phyloP scores from a whole-genome alignment of 2,113 vertebrate species.

The Myotis lucifugus region DNA sequence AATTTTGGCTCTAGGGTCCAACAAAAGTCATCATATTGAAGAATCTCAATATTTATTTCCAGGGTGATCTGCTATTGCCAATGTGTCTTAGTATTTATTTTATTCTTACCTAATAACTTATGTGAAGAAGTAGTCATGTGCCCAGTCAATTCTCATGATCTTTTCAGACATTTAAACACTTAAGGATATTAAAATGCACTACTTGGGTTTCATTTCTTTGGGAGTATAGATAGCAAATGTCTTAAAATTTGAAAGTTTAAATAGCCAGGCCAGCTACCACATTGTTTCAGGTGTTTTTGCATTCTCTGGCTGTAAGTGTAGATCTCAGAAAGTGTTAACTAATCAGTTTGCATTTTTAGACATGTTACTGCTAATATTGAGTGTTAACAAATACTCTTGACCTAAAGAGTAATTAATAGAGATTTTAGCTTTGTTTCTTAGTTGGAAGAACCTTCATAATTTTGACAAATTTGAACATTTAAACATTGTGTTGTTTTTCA shows the following conservation, averaged over 20 bases:
- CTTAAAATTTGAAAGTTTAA: constrained; percentile 15
- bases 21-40: background rate
- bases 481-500: background rate
- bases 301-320: background rate
- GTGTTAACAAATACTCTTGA: constrained; percentile 36
- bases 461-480: constrained; percentile 16
- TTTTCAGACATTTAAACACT: constrained; percentile 18
- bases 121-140: background rate
- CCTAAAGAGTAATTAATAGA: constrained; percentile 26
- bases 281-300: constrained; percentile 10
- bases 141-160: background rate
- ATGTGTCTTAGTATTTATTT: background rate
- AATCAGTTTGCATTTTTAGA: constrained; percentile 32
- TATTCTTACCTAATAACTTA: constrained; percentile 33
- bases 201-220: constrained; percentile 32
- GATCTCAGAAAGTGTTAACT: constrained; percentile 7
- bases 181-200: background rate
- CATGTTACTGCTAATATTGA: background rate
- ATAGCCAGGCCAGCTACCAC: background rate
- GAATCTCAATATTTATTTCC: constrained; percentile 14
- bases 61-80: background rate
- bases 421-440: constrained; percentile 45
- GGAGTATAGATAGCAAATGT: background rate
- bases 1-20: background rate
- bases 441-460: constrained; percentile 31